phyloP scores from a whole-genome alignment of 1,140 invertebrate species.

The Drosophila chauvacae region DNA sequence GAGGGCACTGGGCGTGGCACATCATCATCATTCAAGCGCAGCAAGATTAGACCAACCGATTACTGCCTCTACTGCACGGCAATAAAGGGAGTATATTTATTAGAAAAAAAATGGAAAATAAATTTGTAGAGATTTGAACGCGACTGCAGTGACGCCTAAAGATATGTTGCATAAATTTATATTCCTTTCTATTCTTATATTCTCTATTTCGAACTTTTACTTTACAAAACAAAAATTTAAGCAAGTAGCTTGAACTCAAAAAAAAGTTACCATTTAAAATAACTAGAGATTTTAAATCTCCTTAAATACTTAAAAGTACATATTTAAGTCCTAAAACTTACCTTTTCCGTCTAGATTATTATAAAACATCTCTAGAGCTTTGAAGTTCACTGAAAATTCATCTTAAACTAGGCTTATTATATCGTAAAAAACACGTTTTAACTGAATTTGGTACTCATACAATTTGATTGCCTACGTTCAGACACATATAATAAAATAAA shows the following conservation, averaged over 20 bases:
- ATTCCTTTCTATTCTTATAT: too few species aligned
- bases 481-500: neutral
- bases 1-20: constrained; percentile 64
- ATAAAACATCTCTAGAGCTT: neutral
- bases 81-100: neutral
- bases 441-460: neutral
- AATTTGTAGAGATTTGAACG: neutral
- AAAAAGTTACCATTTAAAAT: too few species aligned
- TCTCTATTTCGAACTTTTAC: too few species aligned
- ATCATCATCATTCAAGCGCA: constrained; percentile 82
- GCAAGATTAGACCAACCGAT: constrained; percentile 75
- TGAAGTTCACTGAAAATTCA: neutral
- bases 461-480: neutral
- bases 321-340: neutral
- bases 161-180: too few species aligned
- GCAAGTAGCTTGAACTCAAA: too few species aligned
- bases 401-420: neutral
- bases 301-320: neutral
- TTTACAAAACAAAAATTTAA: too few species aligned
- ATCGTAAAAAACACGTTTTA: neutral
- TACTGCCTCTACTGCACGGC: constrained; percentile 42
- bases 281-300: neutral
- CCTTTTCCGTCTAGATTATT: neutral
- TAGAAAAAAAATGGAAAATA: neutral
- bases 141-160: too few species aligned